These are phyloP conservation scores for Coreius guichenoti DNA, from an alignment of 2,797 vertebrate species.

Conservation along the genomic window DNA sequence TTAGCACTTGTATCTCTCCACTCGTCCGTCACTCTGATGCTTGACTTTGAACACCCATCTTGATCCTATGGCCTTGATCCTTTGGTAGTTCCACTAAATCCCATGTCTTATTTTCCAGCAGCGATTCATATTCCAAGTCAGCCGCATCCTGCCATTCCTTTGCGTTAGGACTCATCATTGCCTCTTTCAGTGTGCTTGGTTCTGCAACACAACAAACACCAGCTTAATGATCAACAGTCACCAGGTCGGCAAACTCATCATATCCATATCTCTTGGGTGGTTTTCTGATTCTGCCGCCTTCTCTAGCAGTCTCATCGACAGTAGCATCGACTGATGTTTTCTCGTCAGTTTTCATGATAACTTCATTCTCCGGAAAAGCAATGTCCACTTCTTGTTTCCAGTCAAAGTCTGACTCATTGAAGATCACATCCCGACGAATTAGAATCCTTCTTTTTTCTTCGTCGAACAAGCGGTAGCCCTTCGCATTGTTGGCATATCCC, in stretches of 20 bases:
- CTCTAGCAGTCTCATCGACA: not conserved
- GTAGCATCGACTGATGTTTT: constrained; percentile 1
- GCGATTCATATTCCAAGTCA: constrained; percentile 58
- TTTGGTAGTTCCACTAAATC: constrained; percentile 59
- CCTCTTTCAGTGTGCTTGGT: constrained; percentile 58
- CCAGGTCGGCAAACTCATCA: constrained; percentile 60
- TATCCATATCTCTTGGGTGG: constrained; percentile 61
- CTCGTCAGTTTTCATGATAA: not conserved
- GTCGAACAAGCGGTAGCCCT: constrained; percentile 49
- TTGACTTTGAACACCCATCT: constrained; percentile 67
- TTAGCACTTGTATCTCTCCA: constrained; percentile 63
- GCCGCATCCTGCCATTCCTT: constrained; percentile 29
- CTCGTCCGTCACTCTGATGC: constrained; percentile 62
- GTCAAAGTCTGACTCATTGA: not conserved
- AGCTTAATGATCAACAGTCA: constrained; percentile 59
- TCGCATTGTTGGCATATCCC: constrained; percentile 57
- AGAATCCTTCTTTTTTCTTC: constrained; percentile 53
- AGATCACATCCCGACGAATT: constrained; percentile 19
- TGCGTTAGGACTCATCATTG: constrained; percentile 25
- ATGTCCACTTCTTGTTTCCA: constrained; percentile 7
- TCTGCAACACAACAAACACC: constrained; percentile 53
- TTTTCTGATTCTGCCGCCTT: constrained; percentile 51
- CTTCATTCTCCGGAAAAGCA: constrained; percentile 17
- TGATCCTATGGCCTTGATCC: constrained; percentile 53
- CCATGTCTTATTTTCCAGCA: constrained; percentile 61